Percentiles rank a stretch among this genome's conserved stretches.
Conservation (phyloP, 2,113 vertebrate species). For the Mesoclemmys tuberculata region DNA sequence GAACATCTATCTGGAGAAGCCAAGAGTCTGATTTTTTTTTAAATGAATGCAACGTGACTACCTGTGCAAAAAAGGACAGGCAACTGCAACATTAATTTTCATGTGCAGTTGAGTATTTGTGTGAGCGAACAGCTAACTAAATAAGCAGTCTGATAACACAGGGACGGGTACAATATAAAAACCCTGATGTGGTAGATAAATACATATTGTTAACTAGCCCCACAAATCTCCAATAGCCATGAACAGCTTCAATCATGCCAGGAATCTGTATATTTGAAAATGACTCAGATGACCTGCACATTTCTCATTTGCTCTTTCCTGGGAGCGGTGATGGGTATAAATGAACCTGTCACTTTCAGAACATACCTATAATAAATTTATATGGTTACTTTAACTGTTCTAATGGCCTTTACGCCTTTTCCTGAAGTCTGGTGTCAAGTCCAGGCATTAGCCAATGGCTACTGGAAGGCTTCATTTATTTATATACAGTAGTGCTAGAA, state of each 20-base stretch:
- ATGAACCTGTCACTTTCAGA: background rate
- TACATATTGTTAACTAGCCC: background rate
- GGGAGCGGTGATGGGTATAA: background rate
- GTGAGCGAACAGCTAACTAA: background rate
- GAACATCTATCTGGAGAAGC: background rate
- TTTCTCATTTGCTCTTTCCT: background rate
- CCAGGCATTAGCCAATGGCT: background rate
- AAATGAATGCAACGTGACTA: background rate
- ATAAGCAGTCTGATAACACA: background rate
- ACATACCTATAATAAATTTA: background rate
- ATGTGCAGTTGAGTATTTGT: background rate
- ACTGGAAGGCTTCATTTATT: slow-evolving; percentile 34
- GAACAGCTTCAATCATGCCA: background rate
- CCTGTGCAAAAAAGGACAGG: no score
- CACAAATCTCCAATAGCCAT: background rate
- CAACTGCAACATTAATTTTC: no score
- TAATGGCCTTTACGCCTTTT: background rate
- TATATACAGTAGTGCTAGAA: slow-evolving; percentile 16
- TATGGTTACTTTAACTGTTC: background rate
- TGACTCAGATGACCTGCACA: background rate
- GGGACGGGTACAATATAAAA: background rate
- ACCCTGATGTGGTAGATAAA: background rate
- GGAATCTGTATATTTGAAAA: background rate
- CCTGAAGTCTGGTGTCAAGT: slow-evolving; percentile 15
- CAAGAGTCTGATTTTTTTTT: background rate